phyloP scores from a whole-genome alignment of 2,888 invertebrate species.

The Rotaria socialis region DNA sequence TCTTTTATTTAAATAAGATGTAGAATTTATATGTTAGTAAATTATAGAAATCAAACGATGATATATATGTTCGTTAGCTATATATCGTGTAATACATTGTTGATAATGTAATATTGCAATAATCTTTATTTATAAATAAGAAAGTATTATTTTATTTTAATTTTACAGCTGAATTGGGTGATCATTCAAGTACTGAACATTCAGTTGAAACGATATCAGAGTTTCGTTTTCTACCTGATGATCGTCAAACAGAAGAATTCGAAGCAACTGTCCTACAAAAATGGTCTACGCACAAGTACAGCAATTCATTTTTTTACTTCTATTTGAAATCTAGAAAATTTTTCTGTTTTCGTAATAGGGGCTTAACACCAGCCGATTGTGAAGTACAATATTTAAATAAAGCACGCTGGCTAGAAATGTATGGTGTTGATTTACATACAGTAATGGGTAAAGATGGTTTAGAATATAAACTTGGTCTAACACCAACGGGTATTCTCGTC shows the following conservation, averaged over 20 bases:
- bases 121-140: background rate
- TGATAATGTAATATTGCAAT: too few species aligned
- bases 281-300: slow-evolving; percentile 65
- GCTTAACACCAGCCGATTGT: slow-evolving; percentile 86
- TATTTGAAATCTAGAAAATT: background rate
- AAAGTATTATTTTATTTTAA: slow-evolving; percentile 49
- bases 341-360: slow-evolving; percentile 60
- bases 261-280: slow-evolving; percentile 88
- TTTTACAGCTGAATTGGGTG: slow-evolving; percentile 83
- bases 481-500: slow-evolving; percentile 94
- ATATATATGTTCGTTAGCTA: too few species aligned
- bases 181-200: slow-evolving; percentile 84
- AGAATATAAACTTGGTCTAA: slow-evolving; percentile 89
- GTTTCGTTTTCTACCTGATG: slow-evolving; percentile 86
- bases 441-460: slow-evolving; percentile 92
- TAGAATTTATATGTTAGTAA: too few species aligned
- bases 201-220: slow-evolving; percentile 94
- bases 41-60: too few species aligned
- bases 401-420: slow-evolving; percentile 95
- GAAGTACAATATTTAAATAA: slow-evolving; percentile 90
- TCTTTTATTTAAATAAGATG: too few species aligned
- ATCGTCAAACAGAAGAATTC: slow-evolving; percentile 82
- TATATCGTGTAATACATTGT: too few species aligned
- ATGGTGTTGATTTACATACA: slow-evolving; percentile 96
- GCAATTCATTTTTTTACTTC: background rate